phyloP scores from a whole-genome alignment of 1,140 invertebrate species.

The Diuraphis noxia region DNA sequence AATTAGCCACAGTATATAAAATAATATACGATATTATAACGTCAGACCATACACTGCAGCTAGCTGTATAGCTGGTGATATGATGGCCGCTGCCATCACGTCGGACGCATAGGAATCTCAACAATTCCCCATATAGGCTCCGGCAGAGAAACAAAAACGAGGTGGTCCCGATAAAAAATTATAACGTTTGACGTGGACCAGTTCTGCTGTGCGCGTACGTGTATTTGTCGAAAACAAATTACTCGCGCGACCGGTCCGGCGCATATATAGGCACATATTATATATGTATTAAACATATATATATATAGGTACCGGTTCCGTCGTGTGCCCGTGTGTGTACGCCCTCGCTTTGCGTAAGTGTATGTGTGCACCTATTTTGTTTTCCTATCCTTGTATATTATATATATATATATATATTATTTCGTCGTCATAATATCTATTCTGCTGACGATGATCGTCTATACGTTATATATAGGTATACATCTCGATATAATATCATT shows the following conservation, averaged over 20 bases:
- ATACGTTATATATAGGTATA: not conserved
- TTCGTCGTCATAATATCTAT: not conserved
- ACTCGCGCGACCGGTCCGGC: constrained; percentile 31
- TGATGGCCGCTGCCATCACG: not conserved
- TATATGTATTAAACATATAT: not conserved
- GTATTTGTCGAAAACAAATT: constrained; percentile 51
- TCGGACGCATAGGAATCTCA: constrained; percentile 43
- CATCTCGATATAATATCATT: not conserved
- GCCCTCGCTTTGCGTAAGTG: constrained; percentile 21
- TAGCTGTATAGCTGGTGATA: not conserved
- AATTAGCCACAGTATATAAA: not conserved
- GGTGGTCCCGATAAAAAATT: constrained; percentile 50
- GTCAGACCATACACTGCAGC: not conserved
- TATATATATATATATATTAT: not conserved
- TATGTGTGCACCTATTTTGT: not conserved
- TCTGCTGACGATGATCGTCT: not conserved
- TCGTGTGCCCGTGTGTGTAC: not conserved
- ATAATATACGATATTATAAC: constrained; percentile 29
- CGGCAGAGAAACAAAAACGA: not conserved
- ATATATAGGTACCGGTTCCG: constrained; percentile 32
- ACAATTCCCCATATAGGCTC: constrained; percentile 38
- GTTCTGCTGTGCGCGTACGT: not conserved
- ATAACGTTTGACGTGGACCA: constrained; percentile 51
- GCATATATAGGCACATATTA: not conserved
- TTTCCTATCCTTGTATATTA: not conserved